Base-by-base conservation (phyloP, 2,888 invertebrate genomes). In the Drosophila neotestacea region DNA sequence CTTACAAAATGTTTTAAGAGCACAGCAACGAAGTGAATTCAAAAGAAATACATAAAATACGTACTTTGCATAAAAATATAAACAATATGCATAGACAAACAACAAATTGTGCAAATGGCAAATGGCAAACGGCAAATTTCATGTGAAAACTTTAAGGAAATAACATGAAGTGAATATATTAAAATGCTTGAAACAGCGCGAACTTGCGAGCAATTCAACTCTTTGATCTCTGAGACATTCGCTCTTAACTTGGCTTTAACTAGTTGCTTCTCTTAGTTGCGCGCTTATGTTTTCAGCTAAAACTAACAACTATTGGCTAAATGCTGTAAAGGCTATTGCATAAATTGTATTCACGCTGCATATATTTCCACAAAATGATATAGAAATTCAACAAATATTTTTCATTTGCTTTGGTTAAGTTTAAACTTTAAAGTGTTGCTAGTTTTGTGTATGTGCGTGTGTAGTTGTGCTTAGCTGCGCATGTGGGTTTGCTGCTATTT, bases 181-280 rank as follows among this genome's bases (percentile, higher is more conserved):
- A 10, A 58, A 75, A 42, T n/a, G n/a, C 28, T 66, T 46, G 61
- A 46, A 68, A 68, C 30, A 72, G 61, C 51, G 64, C 58, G 69
- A 74, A 67, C 54, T 54, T 60, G 5, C 28, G 11, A 50, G 52
- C 38, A 61, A 2, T 16, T 7, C 3, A 32, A 51, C 42, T 50
- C 65, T 66, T 11, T 9, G 34, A 39, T 58, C 36, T 46, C 9
- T 10, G 44, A 27, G 44, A 1, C 27, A 6, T 34, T 13, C 55
- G 63, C 79, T 79, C 79, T 79, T 79, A 65, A 62, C 58, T 68
- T 64, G 60, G 52, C 47, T 39, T n/a, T 42, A 64, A 46, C 47
- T 47, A 39, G 30, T 22, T 22, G 41, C 11, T 61, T 63, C 77
- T 77, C 80, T 78, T 72, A 59, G 52, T 7, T 52, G 61, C 32